These are phyloP conservation scores for Thera britannica DNA, from an alignment of 2,888 invertebrate species.

Conservation along the genomic window DNA sequence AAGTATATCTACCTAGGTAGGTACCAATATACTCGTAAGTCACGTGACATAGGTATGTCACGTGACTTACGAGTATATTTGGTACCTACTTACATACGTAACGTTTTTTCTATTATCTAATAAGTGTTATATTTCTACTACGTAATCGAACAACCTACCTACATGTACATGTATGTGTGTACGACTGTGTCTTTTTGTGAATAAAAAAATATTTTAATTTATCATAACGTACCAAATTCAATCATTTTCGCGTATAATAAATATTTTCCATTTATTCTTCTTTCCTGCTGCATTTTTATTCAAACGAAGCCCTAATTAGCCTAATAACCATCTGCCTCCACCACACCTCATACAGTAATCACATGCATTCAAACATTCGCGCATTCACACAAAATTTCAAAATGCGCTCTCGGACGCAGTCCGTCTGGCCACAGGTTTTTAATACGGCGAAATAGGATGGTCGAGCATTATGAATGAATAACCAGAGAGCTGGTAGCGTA, in stretches of 20 bases:
- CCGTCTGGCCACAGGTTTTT: constrained; percentile 81
- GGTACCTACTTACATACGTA: too few species aligned
- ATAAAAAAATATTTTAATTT: too few species aligned
- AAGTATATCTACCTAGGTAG: too few species aligned
- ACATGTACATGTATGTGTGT: too few species aligned
- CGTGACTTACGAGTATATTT: too few species aligned
- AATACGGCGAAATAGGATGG: constrained; percentile 79
- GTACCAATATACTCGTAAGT: too few species aligned
- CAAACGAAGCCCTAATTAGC: constrained; percentile 40
- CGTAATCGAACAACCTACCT: too few species aligned
- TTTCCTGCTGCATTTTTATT: constrained; percentile 13
- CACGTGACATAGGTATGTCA: too few species aligned
- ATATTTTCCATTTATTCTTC: background rate
- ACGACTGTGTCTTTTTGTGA: too few species aligned
- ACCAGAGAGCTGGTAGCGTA: constrained; percentile 30
- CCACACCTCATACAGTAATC: constrained; percentile 43
- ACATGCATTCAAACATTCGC: constrained; percentile 64
- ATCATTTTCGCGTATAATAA: background rate
- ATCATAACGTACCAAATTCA: background rate
- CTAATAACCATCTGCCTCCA: constrained; percentile 29
- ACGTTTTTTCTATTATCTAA: too few species aligned
- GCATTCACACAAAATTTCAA: constrained; percentile 73
- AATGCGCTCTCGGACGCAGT: constrained; percentile 69
- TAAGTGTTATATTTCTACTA: too few species aligned
- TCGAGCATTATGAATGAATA: constrained; percentile 52